A percentile compares a stretch with the other conserved stretches of the same genome.
phyloP scores from a whole-genome alignment of 2,888 invertebrate genomes.

The Blastobasis lacticolella region DNA sequence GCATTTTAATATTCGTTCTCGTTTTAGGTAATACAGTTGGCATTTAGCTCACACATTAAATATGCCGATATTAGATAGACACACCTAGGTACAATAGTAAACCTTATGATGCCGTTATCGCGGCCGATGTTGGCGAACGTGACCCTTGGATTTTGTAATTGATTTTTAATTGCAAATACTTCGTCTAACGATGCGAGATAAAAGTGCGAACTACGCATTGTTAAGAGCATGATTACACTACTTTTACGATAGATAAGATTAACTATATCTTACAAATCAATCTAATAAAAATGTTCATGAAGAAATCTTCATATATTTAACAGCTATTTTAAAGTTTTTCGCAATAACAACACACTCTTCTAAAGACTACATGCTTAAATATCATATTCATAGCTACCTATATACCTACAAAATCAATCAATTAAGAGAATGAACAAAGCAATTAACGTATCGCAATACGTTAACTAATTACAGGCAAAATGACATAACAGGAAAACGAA shows the following conservation, averaged over 20 bases:
- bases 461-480: too few relatives aligned
- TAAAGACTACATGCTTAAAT: too few relatives aligned
- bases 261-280: too few relatives aligned
- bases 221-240: too few relatives aligned
- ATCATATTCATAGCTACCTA: too few relatives aligned
- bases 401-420: too few relatives aligned
- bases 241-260: too few relatives aligned
- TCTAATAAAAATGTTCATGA: too few relatives aligned
- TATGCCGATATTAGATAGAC: slow-evolving; percentile 5
- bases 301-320: too few relatives aligned
- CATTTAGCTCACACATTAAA: neutral
- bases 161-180: slow-evolving; percentile 69
- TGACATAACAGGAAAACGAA: too few relatives aligned
- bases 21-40: neutral
- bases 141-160: slow-evolving; percentile 54
- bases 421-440: neutral
- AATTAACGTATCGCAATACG: neutral
- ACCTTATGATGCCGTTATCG: slow-evolving; percentile 27
- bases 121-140: slow-evolving; percentile 55
- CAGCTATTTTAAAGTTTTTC: too few relatives aligned
- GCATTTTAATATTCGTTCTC: neutral
- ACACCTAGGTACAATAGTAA: neutral
- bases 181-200: slow-evolving; percentile 57
- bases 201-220: slow-evolving; percentile 43
- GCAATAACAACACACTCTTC: too few relatives aligned